Conservation (phyloP, 2,113 vertebrate species). For the Gymnobelideus leadbeateri region DNA sequence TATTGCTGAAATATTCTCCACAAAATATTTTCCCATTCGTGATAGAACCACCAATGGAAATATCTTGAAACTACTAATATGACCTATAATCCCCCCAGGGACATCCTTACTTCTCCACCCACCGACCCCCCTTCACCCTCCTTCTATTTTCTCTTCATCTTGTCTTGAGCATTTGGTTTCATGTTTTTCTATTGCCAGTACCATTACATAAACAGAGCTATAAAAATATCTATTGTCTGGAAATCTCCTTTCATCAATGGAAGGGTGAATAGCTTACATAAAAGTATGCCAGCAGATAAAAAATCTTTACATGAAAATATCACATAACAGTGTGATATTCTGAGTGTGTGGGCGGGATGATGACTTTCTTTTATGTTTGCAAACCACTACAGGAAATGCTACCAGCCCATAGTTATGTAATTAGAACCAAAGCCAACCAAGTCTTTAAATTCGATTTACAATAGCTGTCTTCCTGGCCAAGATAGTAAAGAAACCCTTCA, state of each 20-base stretch:
- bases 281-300: slow-evolving; percentile 52
- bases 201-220: slow-evolving; percentile 57
- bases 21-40: neutral
- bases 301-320: slow-evolving; percentile 59
- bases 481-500: neutral
- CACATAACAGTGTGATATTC: slow-evolving; percentile 46
- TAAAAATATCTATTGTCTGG: slow-evolving; percentile 47
- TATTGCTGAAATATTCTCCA: slow-evolving; percentile 1
- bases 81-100: slow-evolving; percentile 61
- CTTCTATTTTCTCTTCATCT: slow-evolving; percentile 58
- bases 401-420: slow-evolving; percentile 56
- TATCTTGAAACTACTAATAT: slow-evolving; percentile 74
- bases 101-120: slow-evolving; percentile 73
- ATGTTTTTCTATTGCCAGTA: slow-evolving; percentile 54
- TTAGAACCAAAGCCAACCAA: slow-evolving; percentile 47
- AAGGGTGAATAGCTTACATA: slow-evolving; percentile 31
- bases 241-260: slow-evolving; percentile 52
- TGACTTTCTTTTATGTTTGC: slow-evolving; percentile 66
- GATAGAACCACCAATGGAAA: slow-evolving; percentile 1
- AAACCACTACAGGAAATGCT: slow-evolving; percentile 55
- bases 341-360: slow-evolving; percentile 41
- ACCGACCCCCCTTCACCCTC: slow-evolving; percentile 60
- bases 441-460: slow-evolving; percentile 29
- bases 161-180: slow-evolving; percentile 50
- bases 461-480: neutral